Percentiles rank a stretch among this genome's conserved stretches.
Conservation (phyloP, 1,140 invertebrate genomes). For the Armadillidium nasatum region DNA sequence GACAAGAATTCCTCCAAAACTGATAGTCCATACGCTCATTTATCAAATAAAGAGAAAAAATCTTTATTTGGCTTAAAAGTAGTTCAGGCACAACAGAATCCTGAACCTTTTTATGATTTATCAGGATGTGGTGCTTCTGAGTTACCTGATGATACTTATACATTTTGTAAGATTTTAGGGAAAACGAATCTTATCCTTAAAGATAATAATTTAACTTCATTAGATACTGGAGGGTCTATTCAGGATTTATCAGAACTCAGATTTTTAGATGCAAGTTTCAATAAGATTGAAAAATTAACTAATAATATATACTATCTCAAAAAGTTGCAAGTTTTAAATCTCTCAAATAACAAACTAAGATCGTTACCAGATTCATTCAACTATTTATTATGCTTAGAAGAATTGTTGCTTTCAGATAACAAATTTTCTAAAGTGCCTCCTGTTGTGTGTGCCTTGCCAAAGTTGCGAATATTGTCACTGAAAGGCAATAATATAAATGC, state of each 20-base stretch:
- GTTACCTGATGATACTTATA: conserved; percentile 68
- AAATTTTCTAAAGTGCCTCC: conserved; percentile 56
- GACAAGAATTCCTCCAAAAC: conserved; percentile 17
- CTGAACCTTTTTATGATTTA: conserved; percentile 68
- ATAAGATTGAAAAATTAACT: conserved; percentile 64
- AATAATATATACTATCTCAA: conserved; percentile 60
- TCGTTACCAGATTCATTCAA: conserved; percentile 61
- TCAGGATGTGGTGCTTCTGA: conserved; percentile 64
- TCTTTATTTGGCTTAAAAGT: conserved; percentile 39
- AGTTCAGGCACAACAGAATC: conserved; percentile 63
- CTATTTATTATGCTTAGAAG: conserved; percentile 57
- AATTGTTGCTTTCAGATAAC: conserved; percentile 54
- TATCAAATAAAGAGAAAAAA: conserved; percentile 32
- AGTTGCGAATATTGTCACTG: conserved; percentile 32
- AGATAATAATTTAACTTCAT: conserved; percentile 61
- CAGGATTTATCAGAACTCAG: conserved; percentile 63
- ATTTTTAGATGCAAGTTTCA: conserved; percentile 66
- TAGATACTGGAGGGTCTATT: conserved; percentile 65
- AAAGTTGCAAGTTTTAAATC: conserved; percentile 62
- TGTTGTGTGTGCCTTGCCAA: conserved; percentile 55
- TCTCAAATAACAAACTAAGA: conserved; percentile 66
- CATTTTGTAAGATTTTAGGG: conserved; percentile 69
- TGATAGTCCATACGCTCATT: conserved; percentile 20
- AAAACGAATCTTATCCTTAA: conserved; percentile 63
- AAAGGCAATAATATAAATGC: conserved; percentile 49